Evolutionary conservation across 2,888 invertebrate genomes (phyloP).

Genomic region (Xestia sexstrigata): DNA sequence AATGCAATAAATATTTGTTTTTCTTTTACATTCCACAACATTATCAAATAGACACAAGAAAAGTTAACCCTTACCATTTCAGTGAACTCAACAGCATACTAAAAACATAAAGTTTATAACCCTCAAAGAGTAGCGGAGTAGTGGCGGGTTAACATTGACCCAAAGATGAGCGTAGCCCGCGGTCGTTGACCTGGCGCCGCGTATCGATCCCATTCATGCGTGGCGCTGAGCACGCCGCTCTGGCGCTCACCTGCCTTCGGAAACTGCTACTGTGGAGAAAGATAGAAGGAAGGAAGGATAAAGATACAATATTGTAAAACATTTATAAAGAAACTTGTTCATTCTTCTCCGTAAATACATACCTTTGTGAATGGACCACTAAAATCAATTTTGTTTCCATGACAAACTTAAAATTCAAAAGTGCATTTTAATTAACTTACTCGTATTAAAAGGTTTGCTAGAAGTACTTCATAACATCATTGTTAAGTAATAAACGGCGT

Average conservation of each 20-base stretch:
- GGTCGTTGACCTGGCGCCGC: slow-evolving; percentile 70
- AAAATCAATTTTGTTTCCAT: neutral
- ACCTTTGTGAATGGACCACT: neutral
- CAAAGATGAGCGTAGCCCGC: slow-evolving; percentile 63
- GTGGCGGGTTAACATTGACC: slow-evolving; percentile 70
- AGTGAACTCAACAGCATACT: slow-evolving; percentile 1
- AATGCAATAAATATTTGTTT: neutral
- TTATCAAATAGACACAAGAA: neutral
- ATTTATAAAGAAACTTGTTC: neutral
- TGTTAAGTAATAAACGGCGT: too few relatives aligned
- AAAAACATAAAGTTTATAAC: slow-evolving; percentile 18
- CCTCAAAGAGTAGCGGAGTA: slow-evolving; percentile 6
- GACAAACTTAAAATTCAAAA: neutral
- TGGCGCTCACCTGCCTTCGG: slow-evolving; percentile 43
- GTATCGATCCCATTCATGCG: slow-evolving; percentile 83
- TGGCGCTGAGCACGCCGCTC: slow-evolving; percentile 40
- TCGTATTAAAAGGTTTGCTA: neutral
- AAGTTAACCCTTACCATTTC: neutral
- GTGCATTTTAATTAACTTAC: neutral
- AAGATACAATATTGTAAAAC: neutral
- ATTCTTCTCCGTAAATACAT: neutral
- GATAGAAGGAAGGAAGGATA: neutral
- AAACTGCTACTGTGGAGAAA: neutral
- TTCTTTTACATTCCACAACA: neutral
- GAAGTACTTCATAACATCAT: neutral